Percentiles rank a stretch among this genome's conserved stretches.
Conservation (phyloP, 1,140 invertebrate genomes). For the Papilio polytes region DNA sequence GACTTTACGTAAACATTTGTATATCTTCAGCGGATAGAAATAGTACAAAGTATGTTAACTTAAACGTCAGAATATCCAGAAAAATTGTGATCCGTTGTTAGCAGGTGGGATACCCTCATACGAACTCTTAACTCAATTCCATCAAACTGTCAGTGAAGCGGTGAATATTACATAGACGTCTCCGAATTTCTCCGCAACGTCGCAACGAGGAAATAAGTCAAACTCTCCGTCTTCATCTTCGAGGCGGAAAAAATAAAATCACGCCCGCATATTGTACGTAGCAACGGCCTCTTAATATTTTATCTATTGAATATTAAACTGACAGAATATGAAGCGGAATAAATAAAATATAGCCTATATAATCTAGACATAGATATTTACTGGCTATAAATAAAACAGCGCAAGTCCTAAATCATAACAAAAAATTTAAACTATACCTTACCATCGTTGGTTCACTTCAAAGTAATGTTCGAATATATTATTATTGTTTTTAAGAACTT, state of each 20-base stretch:
- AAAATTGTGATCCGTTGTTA: slow-evolving; percentile 16
- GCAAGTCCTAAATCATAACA: neutral
- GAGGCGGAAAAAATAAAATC: slow-evolving; percentile 36
- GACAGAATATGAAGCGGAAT: neutral
- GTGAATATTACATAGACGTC: slow-evolving; percentile 62
- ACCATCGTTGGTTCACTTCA: no score
- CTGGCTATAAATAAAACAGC: neutral
- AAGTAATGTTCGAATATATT: no score
- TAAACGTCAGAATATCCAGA: neutral
- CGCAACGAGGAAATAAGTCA: slow-evolving; percentile 49
- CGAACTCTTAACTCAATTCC: slow-evolving; percentile 51
- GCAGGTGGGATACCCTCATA: slow-evolving; percentile 12
- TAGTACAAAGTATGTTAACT: neutral
- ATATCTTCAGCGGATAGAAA: neutral
- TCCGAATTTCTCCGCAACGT: slow-evolving; percentile 41
- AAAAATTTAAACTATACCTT: no score
- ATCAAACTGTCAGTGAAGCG: slow-evolving; percentile 57
- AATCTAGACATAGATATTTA: neutral
- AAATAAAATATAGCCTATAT: neutral
- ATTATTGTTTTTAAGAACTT: no score
- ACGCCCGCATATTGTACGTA: neutral
- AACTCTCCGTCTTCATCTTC: slow-evolving; percentile 25
- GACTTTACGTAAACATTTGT: no score
- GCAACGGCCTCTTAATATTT: slow-evolving; percentile 16
- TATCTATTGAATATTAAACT: slow-evolving; percentile 10